Evolutionary conservation across 2,113 vertebrate species (phyloP).

Genomic region (Erythrolamprus reginae): DNA sequence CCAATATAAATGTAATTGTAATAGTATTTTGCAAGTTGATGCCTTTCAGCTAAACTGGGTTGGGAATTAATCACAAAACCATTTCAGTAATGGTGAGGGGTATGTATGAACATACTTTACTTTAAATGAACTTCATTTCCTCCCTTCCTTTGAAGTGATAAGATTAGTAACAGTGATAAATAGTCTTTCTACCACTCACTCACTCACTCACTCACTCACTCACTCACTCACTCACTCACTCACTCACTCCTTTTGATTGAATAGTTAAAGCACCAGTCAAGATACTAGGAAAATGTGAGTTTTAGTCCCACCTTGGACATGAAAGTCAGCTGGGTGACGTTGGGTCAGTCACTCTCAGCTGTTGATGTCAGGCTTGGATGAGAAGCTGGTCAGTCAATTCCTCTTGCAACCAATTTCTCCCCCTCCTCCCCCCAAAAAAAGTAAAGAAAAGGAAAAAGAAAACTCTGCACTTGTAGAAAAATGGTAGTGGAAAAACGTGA

Average conservation of each 20-base stretch:
- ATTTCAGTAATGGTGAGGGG: background rate
- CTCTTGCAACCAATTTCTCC: background rate
- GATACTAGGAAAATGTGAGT: too few relatives aligned
- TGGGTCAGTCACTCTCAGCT: background rate
- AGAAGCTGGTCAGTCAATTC: background rate
- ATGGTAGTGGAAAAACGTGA: background rate
- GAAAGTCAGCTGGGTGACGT: background rate
- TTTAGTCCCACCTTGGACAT: background rate
- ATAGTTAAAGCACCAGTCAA: too few relatives aligned
- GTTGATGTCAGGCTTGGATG: background rate
- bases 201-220: too few relatives aligned
- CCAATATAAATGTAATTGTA: constrained; percentile 5
- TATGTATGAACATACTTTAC: background rate
- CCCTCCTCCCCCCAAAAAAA: too few relatives aligned
- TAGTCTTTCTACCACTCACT: background rate
- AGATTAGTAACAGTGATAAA: background rate
- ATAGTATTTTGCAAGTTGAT: background rate
- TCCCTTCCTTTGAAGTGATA: background rate
- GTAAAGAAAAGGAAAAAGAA: background rate
- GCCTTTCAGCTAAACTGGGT: background rate
- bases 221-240: too few relatives aligned
- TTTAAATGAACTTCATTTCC: background rate
- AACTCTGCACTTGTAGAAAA: background rate
- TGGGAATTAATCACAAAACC: background rate
- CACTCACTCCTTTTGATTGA: too few relatives aligned